Evolutionary conservation across 2,797 vertebrate genomes (phyloP), one percentile per base, ranked within the genome.

Genomic region (Buphagus erythrorhynchus): DNA sequence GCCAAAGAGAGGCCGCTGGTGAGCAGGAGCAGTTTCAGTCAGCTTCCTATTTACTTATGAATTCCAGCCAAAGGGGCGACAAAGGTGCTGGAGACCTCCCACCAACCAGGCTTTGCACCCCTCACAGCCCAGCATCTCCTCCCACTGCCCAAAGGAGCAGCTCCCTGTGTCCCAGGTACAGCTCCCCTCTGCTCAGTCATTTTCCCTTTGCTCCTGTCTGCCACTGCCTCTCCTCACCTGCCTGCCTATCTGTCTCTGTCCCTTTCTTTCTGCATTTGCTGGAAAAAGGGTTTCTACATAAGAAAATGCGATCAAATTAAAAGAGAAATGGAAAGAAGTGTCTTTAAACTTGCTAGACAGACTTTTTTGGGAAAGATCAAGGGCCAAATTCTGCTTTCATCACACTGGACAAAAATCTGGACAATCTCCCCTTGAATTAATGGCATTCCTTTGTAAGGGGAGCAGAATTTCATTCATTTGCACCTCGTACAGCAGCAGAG

Each of bases 381-480:
- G 90, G 95, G 86, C 93, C 93, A 96, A 83, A 92, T 68, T 74
- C 49, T 89, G 86, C 88, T 96, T 96, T 96, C 90, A 95, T 97
- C 78, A 0, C 77, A 68, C 35, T 77, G 84, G 45, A 91, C 72
- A 74, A 92, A 94, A 95, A 93, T 96, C 89, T 96, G 93, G 88
- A 58, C 88, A 91, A 91, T 82, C 84, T 92, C 54, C 45, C 22
- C 65, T 92, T 80, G 89, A 92, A 93, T 91, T 93, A 93, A 95
- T 85, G 88, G 67, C 72, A 94, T 96, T 97, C 88, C 38, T 97
- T 90, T 89, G 74, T 90, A 82, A 89, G 40, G 25, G 36, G 86
- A 97, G 78, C 88, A 96, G 93, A 90, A 96, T 92, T 97, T 92
- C 94, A 94, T 96, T 96, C 92, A 97, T 96, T 97, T 59, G 1